phyloP scores from a whole-genome alignment of 2,113 vertebrate species.

The Bettongia penicillata region DNA sequence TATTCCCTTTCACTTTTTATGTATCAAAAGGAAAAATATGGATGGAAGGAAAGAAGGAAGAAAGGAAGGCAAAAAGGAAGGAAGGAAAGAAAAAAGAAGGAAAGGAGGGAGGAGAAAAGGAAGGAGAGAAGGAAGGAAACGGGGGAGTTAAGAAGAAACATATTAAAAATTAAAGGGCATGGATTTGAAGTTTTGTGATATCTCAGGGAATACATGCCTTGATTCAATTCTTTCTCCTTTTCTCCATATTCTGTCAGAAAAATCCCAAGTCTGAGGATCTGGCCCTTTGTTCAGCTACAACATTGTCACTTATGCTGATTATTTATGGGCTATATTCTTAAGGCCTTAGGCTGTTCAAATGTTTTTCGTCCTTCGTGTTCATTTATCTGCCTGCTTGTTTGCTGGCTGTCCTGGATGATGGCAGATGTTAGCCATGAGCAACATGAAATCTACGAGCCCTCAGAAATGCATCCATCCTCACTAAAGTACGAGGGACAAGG shows the following conservation, averaged over 20 bases:
- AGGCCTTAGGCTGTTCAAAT: background rate
- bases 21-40: background rate
- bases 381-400: background rate
- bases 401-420: background rate
- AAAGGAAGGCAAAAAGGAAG: too few species aligned
- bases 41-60: background rate
- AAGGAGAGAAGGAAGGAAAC: too few species aligned
- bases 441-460: constrained; percentile 26
- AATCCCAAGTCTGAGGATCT: background rate
- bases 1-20: constrained; percentile 14
- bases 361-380: background rate
- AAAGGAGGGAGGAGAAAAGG: too few species aligned
- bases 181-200: background rate
- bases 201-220: background rate
- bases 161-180: background rate
- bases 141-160: background rate
- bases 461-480: constrained; percentile 31
- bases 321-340: background rate
- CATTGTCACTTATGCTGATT: background rate
- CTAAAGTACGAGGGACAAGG: constrained; percentile 7
- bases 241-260: background rate
- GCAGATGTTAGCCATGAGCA: constrained; percentile 27
- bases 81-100: background rate
- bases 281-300: background rate
- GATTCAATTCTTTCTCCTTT: background rate